Evolutionary conservation across 2,888 invertebrate genomes (phyloP), one percentile per base, ranked within the genome.

Genomic region (Callinectes sapidus): DNA sequence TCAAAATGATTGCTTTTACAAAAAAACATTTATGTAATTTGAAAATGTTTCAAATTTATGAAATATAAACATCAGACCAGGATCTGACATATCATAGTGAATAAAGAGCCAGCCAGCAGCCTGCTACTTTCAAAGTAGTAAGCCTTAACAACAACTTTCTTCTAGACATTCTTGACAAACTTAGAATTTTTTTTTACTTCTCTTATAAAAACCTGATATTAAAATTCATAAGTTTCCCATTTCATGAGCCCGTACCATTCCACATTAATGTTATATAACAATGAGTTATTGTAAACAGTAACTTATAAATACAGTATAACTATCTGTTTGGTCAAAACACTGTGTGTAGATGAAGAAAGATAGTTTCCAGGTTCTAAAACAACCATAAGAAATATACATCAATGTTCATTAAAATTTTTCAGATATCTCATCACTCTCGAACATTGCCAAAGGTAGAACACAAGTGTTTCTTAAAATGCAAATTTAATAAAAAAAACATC

Each of bases 321-420:
- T 81, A 35, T 16, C 35, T 35, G 81, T 81, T 81, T 81, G 35
- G 35, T 81, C 32, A 81, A 81, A 81, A 81, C 81, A 81, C 1
- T 81, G 35, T 35, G 81, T 32, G 18, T 35, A 81, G 35, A 35
- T 32, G 13, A 35, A 35, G 35, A n/a, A 32, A 81, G 61, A 23
- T 61, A 61, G 61, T 61, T 35, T 81, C 18, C 87, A 48, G 87
- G 42, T 42, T 87, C 55, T 88, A 55, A 55, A 88, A 88, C 88
- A 88, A 88, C 88, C 48, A 55, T 32, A 61, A 23, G 48, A 88
- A 88, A 88, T 61, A 88, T 88, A 88, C 55, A 77, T 28, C 13
- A 28, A 6, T 77, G 28, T 77, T 77, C 32, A 77, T 32, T 77
- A 32, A 77, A 77, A 77, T 13, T 28, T n/a, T 6, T 77, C 61